Evolutionary conservation across 2,888 invertebrate species (phyloP), one percentile per base, ranked within the genome.

Genomic region (Catocala sponsa): DNA sequence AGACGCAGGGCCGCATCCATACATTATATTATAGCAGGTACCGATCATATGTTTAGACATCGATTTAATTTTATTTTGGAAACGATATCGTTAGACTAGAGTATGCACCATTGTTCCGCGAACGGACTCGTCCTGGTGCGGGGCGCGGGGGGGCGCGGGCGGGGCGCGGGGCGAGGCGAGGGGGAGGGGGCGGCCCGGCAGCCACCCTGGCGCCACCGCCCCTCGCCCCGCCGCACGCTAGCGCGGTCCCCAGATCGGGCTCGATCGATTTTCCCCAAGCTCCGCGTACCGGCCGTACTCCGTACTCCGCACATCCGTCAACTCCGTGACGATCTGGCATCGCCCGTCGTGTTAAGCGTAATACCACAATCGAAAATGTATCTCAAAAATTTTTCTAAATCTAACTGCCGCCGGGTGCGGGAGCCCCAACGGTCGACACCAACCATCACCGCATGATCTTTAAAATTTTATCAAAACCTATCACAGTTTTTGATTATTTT

Each of bases 401-500:
- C 89, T 91, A 90, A 84, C 81, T 76, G 78, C 66, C 66, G 69
- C 59, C 78, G 72, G 80, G 75, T 6, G 70, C 72, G 60, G 46
- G 51, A 10, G 56, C n/a, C 46, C 41, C 65, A 63, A 66, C 75
- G 77, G 80, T 78, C 76, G 76, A 78, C 82, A 73, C 79, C 69
- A 68, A 61, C 68, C 59, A 70, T 62, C 74, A 65, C 66, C 65
- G 75, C 72, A 71, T 85, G 81, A 88, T 88, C 87, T 91, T 92
- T 92, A 93, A 94, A 94, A 91, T 91, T 93, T 91, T 94, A 94
- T 94, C 94, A 94, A 94, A 94, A 94, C 94, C 93, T 94, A 94
- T 94, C 94, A 94, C 94, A 94, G 94, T 94, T 94, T 93, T 91
- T 92, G 94, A 94, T 92, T 94, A 94, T 92, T 94, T 92, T 76